Evolutionary conservation across 2,113 vertebrate species (phyloP), one percentile per base, ranked within the genome.

Genomic region (Microcebus tavaratra): DNA sequence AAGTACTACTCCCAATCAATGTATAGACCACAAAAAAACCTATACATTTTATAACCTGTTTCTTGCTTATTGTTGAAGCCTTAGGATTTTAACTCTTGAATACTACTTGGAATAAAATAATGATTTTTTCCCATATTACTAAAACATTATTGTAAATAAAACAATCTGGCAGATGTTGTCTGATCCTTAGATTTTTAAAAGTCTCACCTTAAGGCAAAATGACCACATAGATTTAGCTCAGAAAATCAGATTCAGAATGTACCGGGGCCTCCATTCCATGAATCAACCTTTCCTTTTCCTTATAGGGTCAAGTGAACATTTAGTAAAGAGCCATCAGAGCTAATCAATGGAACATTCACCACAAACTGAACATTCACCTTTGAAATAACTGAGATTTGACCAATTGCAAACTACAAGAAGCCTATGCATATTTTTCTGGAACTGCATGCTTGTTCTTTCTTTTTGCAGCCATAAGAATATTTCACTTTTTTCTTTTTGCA

Each of bases 61-160:
- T 83, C 34, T 29, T 36, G 10, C 0, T 63, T 88, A 67, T 63
- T 91, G 21, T 57, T 92, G 87, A 73, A 90, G 31, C 20, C 39
- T 91, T 57, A 23, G 42, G 10, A 87, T 84, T 91, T 96, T 83
- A 75, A 6, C n/a, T 72, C 9, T 65, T 88, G 89, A 92, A 94
- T 90, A 72, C 12, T 50, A 55, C 39, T 53, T 93, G 34, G 29
- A 86, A 23, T 31, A 68, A 96, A 93, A 86, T 9, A 86, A 93
- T 78, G 8, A 57, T 39, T 83, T 85, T 91, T 17, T 34, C 34
- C 39, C 39, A 31, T 27, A 81, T 75, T 84, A 82, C 12, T 65
- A 65, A 84, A 94, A 63, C 6, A 67, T 11, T 50, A 93, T 81
- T 50, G 82, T 83, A 90, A 95, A 88, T 72, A 81, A 88, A 91